These are phyloP conservation scores for Catagonus wagneri DNA, from an alignment of 2,113 vertebrate species.

Conservation along the genomic window DNA sequence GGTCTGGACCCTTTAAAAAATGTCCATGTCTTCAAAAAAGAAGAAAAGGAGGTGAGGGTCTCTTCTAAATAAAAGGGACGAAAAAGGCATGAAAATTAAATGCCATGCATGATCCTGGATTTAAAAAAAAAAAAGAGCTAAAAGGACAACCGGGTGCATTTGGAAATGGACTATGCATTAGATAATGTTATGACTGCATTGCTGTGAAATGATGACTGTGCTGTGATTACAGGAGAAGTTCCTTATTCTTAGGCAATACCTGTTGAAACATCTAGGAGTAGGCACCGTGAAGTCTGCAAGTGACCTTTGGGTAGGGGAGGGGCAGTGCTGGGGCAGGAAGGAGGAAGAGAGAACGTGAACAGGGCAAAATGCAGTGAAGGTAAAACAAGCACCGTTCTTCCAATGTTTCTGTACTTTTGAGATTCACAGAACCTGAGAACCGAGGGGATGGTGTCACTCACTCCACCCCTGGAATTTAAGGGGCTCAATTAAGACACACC, in stretches of 20 bases:
- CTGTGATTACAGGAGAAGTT: neutral
- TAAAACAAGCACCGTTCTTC: neutral
- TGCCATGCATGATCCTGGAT: fast-evolving
- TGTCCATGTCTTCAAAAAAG: neutral
- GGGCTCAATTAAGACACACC: neutral
- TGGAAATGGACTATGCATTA: fast-evolving
- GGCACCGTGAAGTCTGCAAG: neutral
- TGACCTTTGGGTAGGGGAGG: neutral
- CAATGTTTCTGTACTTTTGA: too few relatives aligned
- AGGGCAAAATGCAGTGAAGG: neutral
- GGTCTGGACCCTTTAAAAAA: neutral
- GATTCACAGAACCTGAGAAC: neutral
- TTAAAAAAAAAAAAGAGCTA: neutral
- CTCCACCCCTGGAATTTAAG: neutral
- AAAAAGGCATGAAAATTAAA: neutral
- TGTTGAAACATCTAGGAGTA: neutral
- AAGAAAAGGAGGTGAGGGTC: neutral
- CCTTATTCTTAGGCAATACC: neutral
- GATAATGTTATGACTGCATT: fast-evolving
- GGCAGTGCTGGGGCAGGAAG: neutral
- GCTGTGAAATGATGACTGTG: neutral
- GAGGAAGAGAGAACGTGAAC: neutral
- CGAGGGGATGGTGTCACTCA: neutral
- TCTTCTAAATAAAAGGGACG: neutral
- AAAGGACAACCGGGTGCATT: neutral